phyloP scores from a whole-genome alignment of 2,888 invertebrate genomes.

The Rotaria sp. region DNA sequence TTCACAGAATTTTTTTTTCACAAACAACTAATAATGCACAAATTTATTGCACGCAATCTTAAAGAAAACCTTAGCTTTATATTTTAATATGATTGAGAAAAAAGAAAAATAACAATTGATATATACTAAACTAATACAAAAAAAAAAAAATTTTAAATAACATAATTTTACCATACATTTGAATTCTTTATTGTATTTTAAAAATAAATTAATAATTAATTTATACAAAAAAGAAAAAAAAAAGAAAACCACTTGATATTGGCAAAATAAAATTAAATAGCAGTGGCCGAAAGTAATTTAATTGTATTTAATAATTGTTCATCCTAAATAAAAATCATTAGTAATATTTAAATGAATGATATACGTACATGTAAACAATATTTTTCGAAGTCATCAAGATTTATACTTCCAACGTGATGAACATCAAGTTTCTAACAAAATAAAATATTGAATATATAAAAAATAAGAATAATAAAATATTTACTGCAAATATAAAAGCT shows the following conservation, averaged over 20 bases:
- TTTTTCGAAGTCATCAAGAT: neutral
- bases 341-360: neutral
- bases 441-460: neutral
- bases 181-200: neutral
- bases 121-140: too few species aligned
- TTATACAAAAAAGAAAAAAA: neutral
- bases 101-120: neutral
- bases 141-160: too few species aligned
- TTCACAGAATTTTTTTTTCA: neutral
- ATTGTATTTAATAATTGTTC: neutral
- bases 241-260: neutral
- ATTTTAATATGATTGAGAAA: neutral
- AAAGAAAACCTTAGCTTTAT: neutral
- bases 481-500: neutral
- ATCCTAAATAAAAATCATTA: neutral
- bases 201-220: neutral
- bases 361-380: neutral
- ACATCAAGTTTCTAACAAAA: neutral
- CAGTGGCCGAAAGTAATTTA: neutral
- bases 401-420: neutral
- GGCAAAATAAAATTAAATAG: neutral
- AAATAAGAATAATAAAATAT: neutral
- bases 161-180: too few species aligned
- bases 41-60: neutral
- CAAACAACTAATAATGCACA: neutral